phyloP scores from a whole-genome alignment of 2,888 invertebrate species.

The Chirona hameri region DNA sequence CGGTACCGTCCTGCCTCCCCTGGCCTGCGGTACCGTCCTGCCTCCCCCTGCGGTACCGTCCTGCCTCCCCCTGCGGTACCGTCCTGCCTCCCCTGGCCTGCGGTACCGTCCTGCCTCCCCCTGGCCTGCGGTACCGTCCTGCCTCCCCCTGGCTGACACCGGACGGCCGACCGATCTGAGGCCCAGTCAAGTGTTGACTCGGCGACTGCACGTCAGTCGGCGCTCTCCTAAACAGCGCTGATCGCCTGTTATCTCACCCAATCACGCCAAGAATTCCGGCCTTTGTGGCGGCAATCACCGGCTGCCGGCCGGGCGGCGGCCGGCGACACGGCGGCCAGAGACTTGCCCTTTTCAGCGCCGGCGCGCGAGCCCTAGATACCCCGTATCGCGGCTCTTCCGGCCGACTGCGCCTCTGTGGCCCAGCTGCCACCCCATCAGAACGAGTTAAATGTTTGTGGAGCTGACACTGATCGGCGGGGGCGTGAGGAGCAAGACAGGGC shows the following conservation, averaged over 20 bases:
- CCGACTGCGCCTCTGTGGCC: background rate
- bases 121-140: too few species aligned
- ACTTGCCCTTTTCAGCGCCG: background rate
- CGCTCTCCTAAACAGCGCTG: background rate
- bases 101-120: too few species aligned
- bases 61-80: too few species aligned
- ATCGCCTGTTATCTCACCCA: background rate
- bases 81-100: too few species aligned
- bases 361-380: background rate
- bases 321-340: too few species aligned
- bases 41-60: too few species aligned
- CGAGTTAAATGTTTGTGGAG: background rate
- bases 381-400: background rate
- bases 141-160: too few species aligned
- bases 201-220: background rate
- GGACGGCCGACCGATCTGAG: too few species aligned
- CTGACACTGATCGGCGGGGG: background rate
- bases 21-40: too few species aligned
- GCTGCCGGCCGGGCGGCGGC: background rate
- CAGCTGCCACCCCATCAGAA: background rate
- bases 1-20: too few species aligned
- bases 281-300: background rate
- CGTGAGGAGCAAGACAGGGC: background rate
- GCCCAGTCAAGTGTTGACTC: background rate
- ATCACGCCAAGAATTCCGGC: slow-evolving; percentile 12